Evolutionary conservation across 2,888 invertebrate species (phyloP), one percentile per base, ranked within the genome.

Genomic region (Dryobota labecula): DNA sequence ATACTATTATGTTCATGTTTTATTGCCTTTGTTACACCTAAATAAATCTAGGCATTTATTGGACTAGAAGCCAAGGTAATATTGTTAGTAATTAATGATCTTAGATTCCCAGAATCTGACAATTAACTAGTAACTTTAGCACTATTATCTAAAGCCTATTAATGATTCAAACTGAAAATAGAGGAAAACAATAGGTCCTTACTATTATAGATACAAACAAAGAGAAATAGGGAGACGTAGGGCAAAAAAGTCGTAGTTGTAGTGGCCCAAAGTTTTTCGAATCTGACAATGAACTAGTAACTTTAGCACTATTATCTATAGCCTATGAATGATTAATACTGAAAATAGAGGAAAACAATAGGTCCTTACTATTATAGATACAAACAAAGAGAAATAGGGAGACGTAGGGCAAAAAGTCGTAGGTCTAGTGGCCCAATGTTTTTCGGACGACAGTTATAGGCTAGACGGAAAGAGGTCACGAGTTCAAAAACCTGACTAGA

Each of bases 11-110:
- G 1, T 54, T 47, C n/a, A 62, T 41, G 45, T 51, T 76, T 68
- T 73, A 68, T 65, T 30, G 33, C 43, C 18, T 41, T 38, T 49
- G 47, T 67, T 76, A 6, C 38, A 27, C 15, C 20, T 49, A 9
- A 30, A 58, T 66, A 13, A 45, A 49, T 38, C 8, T n/a, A 41
- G n/a, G 4, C 27, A 65, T 45, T 57, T 36, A 66, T 47, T 61
- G 2, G n/a, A 53, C 24, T 62, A 18, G 18, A 45, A 51, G 20
- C 53, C 27, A 9, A 20, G 78, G 38, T 54, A 65, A 11, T 45
- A 45, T 53, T 73, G 13, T 36, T 38, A n/a, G n/a, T 38, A 15
- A 73, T 57, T 43, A 68, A 57, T 77, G 36, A 61, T 68, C 36
- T 3, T 13, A 36, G 41, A 47, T 47, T 43, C 36, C 0, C 11